Evolutionary conservation across 1,140 invertebrate species (phyloP), one percentile per base, ranked within the genome.

Genomic region (Drosophila nasuta): DNA sequence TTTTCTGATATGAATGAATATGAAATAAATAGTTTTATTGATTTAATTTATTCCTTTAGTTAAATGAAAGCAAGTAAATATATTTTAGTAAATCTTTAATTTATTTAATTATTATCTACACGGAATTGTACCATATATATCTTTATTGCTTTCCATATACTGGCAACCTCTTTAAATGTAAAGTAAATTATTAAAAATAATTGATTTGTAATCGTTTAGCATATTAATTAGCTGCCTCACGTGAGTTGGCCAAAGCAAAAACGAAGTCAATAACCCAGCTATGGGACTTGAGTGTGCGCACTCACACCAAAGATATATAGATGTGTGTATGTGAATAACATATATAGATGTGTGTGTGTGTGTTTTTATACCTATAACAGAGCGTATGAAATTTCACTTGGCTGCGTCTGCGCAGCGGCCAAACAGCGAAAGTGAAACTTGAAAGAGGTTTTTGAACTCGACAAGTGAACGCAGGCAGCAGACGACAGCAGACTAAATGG

Each of bases 361-460:
- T 56, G 8, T 65, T 5, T 25, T 7, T 52, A 15, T 59, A 35
- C 17, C 41, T 30, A 33, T 28, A 48, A 56, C 5, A 28, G 49
- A 60, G 8, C 56, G 59, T 72, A 65, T 33, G 43, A 86, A 86
- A 85, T 86, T 86, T 86, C 82, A 69, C 82, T 74, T 81, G 82
- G 63, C 66, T 69, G 64, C 76, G 77, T 57, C 75, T 80, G 79
- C 79, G 79, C 85, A 71, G 57, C 71, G 67, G 79, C 49, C 66
- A 74, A 25, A 67, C 81, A 89, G 81, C 78, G 85, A 89, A 89
- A 89, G 85, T 89, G 85, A 89, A 89, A 89, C 78, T 79, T 76
- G 65, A 45, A 57, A 52, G 78, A 71, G 85, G 81, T 90, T 85
- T 89, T 89, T 89, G 85, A 89, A 85, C 86, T 90, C 80, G 38